Evolutionary conservation across 2,888 invertebrate species (phyloP), one percentile per base, ranked within the genome.

Genomic region (Heliconius ismenius): DNA sequence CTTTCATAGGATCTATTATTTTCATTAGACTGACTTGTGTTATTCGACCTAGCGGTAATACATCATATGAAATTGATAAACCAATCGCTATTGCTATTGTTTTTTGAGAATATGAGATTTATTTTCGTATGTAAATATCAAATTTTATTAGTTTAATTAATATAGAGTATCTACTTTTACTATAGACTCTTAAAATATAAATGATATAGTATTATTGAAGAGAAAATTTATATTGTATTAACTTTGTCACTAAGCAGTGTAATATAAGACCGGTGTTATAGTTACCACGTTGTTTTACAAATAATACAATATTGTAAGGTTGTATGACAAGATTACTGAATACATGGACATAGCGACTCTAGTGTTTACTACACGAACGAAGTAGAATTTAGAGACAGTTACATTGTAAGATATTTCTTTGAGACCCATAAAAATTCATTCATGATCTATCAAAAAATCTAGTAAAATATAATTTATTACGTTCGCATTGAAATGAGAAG

Each of bases 11-110:
- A 88, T 91, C 88, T 88, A 88, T 90, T 92, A 91, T 91, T 93
- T 93, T 92, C 92, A 91, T 93, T 93, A 93, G 87, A 88, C 88
- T 89, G 91, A 93, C 93, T 92, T 91, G 92, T 92, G 87, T 87
- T 86, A 85, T 86, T 83, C 86, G 84, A 81, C 82, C 88, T 84
- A 87, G 88, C 88, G 88, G 90, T 89, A 88, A 89, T 24, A 26
- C 26, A 18, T 89, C 89, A 91, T 90, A 89, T 90, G 89, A 87
- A 88, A 89, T 88, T 92, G 92, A 92, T 89, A 91, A 80, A 91
- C 90, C 90, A 86, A 86, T 83, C 10, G n/a, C 10, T 58, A 87
- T 90, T 90, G 89, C 91, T 91, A 91, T 91, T 88, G 86, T 83
- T 85, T 85, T 49, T 87, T 86, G 83, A 83, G 85, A 86, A 90